Evolutionary conservation across 2,113 vertebrate genomes (phyloP).

Genomic region (Seriola quinqueradiata): DNA sequence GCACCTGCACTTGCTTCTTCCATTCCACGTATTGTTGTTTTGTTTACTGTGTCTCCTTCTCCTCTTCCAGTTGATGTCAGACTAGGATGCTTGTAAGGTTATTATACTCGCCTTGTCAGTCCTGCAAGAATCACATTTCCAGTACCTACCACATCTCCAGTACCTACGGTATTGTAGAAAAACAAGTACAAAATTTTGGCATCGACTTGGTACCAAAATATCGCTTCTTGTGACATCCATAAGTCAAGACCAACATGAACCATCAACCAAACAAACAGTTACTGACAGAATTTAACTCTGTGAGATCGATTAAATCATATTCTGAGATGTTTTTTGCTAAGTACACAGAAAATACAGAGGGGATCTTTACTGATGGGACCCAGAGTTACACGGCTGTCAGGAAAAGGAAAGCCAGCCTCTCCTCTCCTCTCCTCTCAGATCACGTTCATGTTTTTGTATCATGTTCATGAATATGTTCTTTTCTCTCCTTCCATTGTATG

Average conservation of each 20-base stretch:
- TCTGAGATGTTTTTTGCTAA: background rate
- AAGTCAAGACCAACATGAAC: background rate
- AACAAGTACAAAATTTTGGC: background rate
- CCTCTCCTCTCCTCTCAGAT: background rate
- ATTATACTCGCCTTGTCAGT: no score
- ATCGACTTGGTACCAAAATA: no score
- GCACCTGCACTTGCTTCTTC: no score
- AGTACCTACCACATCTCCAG: no score
- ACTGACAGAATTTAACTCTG: background rate
- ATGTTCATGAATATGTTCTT: background rate
- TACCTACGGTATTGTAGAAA: no score
- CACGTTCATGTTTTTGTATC: constrained; percentile 18
- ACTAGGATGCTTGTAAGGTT: no score
- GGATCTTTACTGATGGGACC: background rate
- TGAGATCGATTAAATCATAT: background rate
- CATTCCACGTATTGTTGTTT: no score
- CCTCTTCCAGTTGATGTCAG: no score
- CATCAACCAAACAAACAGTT: background rate
- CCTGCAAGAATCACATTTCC: no score
- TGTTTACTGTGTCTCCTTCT: no score
- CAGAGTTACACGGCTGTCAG: background rate
- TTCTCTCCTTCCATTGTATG: background rate
- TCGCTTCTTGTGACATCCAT: no score
- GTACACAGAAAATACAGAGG: background rate
- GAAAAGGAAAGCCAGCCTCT: background rate